phyloP scores from a whole-genome alignment of 2,888 invertebrate species.

The Coronaproctus castanopsis region DNA sequence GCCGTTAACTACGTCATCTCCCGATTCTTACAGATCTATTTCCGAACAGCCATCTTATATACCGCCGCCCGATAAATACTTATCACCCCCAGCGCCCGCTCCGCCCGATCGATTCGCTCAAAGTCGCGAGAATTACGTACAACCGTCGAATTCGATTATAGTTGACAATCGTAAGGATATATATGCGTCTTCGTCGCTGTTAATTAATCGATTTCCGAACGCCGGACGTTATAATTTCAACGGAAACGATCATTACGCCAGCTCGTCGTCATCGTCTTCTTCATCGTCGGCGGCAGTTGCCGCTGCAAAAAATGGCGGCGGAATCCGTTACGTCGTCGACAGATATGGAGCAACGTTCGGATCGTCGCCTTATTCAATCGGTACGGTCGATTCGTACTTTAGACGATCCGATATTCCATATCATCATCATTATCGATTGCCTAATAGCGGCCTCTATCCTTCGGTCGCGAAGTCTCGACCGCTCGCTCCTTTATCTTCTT shows the following conservation, averaged over 20 bases:
- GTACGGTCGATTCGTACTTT: slow-evolving; percentile 36
- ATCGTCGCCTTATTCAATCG: slow-evolving; percentile 12
- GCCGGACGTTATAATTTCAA: slow-evolving; percentile 10
- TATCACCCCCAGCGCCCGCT: slow-evolving; percentile 46
- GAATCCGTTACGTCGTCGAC: neutral
- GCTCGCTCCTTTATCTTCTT: slow-evolving; percentile 15
- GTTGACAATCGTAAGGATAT: neutral
- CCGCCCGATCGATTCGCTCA: slow-evolving; percentile 26
- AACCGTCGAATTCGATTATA: slow-evolving; percentile 12
- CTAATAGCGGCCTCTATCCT: neutral
- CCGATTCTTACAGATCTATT: slow-evolving; percentile 4
- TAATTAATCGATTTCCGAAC: neutral
- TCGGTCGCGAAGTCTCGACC: slow-evolving; percentile 16
- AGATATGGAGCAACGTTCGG: slow-evolving; percentile 10
- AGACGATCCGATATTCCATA: no score
- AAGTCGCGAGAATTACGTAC: slow-evolving; percentile 14
- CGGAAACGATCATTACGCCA: slow-evolving; percentile 10
- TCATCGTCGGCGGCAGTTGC: slow-evolving; percentile 23
- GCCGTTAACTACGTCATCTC: slow-evolving; percentile 6
- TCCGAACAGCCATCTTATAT: slow-evolving; percentile 5
- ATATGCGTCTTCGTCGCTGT: neutral
- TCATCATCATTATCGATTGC: neutral
- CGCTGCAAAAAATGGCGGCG: no score
- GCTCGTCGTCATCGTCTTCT: slow-evolving; percentile 17
- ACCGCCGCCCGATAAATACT: slow-evolving; percentile 31